phyloP scores from a whole-genome alignment of 1,140 invertebrate genomes.

The Heliconius congener region DNA sequence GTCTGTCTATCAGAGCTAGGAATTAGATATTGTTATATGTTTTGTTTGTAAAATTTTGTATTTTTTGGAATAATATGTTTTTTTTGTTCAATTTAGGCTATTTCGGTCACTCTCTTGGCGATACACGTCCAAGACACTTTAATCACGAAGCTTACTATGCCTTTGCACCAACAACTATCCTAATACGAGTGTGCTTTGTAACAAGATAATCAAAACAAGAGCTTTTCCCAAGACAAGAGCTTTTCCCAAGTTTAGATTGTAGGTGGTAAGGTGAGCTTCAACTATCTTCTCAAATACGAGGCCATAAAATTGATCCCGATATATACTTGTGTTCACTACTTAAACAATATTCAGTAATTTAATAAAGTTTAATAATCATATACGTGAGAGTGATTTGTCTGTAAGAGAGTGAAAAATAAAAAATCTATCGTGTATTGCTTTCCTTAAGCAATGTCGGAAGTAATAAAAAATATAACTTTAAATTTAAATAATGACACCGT shows the following conservation, averaged over 20 bases:
- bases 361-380: neutral
- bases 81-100: neutral
- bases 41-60: no score
- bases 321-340: neutral
- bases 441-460: no score
- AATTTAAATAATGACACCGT: no score
- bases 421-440: no score
- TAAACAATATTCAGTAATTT: neutral
- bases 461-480: no score
- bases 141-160: neutral
- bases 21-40: no score
- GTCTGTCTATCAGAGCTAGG: no score
- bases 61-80: neutral
- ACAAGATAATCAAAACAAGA: neutral
- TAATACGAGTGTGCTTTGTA: neutral
- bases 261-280: constrained; percentile 12
- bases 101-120: neutral
- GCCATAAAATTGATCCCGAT: neutral
- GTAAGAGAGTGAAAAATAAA: no score
- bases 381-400: neutral
- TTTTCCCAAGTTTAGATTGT: neutral
- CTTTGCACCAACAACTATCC: neutral
- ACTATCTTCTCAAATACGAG: neutral
- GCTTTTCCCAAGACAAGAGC: constrained; percentile 3
- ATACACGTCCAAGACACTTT: neutral